These are phyloP conservation scores for Gallinago stenura DNA, from an alignment of 2,797 vertebrate species.

Conservation along the genomic window DNA sequence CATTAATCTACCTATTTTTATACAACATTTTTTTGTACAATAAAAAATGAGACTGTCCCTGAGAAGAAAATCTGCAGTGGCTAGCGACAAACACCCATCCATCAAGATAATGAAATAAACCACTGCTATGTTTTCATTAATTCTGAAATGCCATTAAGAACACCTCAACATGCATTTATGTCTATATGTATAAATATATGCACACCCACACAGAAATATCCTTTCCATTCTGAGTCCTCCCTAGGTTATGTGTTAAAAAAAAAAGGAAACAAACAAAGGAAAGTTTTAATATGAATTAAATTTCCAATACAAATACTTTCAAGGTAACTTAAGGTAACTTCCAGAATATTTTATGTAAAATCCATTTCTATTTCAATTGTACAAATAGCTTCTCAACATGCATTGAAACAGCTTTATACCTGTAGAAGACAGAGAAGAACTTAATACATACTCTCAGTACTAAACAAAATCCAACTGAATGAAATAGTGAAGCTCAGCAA, in stretches of 20 bases:
- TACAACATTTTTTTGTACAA: background rate
- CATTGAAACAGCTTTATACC: background rate
- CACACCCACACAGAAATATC: accelerated
- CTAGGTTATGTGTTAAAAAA: background rate
- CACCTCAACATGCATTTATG: background rate
- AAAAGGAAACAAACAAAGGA: background rate
- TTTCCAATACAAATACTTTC: background rate
- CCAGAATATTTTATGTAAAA: background rate
- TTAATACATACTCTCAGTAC: background rate
- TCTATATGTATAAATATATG: background rate
- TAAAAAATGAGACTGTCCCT: background rate
- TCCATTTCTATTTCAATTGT: background rate
- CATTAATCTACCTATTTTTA: background rate
- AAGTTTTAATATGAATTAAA: background rate
- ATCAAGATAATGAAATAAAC: background rate
- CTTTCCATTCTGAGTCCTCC: background rate
- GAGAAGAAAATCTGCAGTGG: background rate
- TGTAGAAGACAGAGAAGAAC: background rate
- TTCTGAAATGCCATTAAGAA: background rate
- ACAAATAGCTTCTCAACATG: background rate
- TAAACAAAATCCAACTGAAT: background rate
- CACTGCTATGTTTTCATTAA: background rate
- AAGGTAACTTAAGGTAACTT: background rate
- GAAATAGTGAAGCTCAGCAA: background rate
- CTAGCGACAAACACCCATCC: background rate